Base-by-base conservation (phyloP, 2,113 vertebrate species). In the Merops nubicus region DNA sequence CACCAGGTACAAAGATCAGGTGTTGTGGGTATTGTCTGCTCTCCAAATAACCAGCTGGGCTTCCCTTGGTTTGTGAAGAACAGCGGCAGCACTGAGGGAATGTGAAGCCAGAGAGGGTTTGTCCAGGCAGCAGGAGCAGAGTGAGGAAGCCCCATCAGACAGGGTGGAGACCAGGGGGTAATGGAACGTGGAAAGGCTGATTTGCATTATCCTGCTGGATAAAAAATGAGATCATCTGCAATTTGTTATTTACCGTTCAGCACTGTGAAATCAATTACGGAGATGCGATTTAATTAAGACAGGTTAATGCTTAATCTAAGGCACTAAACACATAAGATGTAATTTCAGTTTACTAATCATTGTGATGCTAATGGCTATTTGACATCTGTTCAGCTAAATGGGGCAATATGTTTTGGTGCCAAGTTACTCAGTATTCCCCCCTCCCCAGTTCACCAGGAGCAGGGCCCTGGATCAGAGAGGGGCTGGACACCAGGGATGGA, bases 221-320 rank as follows among this genome's bases (percentile, higher is more conserved):
- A 59, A 89, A 89, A 91, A 51, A 33, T 3, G 80, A 80, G 56
- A 89, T 92, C 90, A 68, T 93, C 93, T 89, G 88, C 86, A 77
- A 21, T 86, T 85, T 79, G 68, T 96, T 96, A 92, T 95, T 97
- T 93, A 97, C 95, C 91, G 86, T 64, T 94, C 91, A 91, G 82
- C 43, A 57, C 90, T 29, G 65, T 73, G 81, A 70, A 97, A 96
- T 97, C 97, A 96, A 96, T 97, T 97, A 94, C 68, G 8, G 68
- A 79, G 96, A 89, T 53, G 90, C 91, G 80, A 86, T 96, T 90
- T 95, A 97, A 97, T 97, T 96, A 96, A 92, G 89, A 76, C 96
- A 97, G 96, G 97, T 97, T 97, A 96, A 93, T 13, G 51, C 86
- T 80, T 93, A 80, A 96, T 94, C 90, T 88, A 81, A 96, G 82